phyloP scores from a whole-genome alignment of 1,140 invertebrate genomes.

The Eueides isabella region DNA sequence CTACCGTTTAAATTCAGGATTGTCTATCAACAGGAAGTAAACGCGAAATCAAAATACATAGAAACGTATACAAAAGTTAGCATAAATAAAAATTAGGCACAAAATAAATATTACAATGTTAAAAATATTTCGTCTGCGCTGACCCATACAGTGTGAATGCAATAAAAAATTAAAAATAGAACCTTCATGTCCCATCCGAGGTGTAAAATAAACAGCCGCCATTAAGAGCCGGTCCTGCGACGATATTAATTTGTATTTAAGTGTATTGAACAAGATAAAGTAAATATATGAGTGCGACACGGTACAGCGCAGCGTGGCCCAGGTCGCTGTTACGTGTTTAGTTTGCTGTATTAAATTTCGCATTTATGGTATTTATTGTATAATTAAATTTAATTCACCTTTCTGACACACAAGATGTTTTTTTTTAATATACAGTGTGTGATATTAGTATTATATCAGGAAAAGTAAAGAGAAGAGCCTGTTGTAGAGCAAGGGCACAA shows the following conservation, averaged over 20 bases:
- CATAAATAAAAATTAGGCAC: too few relatives aligned
- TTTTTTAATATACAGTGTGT: background rate
- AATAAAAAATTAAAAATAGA: conserved; percentile 72
- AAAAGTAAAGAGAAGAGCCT: too few relatives aligned
- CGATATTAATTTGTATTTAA: conserved; percentile 83
- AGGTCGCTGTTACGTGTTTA: conserved; percentile 59
- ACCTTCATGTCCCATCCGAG: conserved; percentile 70
- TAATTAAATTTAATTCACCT: conserved; percentile 8
- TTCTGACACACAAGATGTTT: background rate
- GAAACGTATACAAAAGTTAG: too few relatives aligned
- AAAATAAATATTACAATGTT: background rate
- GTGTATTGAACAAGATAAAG: conserved; percentile 81
- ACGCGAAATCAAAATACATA: too few relatives aligned
- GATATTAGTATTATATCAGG: background rate
- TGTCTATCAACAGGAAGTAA: too few relatives aligned
- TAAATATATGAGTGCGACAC: conserved; percentile 72
- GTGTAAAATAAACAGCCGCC: conserved; percentile 80
- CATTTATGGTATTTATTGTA: conserved; percentile 7
- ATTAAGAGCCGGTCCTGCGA: conserved; percentile 74
- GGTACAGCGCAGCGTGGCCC: conserved; percentile 54
- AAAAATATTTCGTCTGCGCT: conserved; percentile 23
- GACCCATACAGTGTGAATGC: conserved; percentile 41
- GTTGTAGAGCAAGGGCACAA: too few relatives aligned
- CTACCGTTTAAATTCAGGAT: too few relatives aligned
- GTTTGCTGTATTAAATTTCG: conserved; percentile 8